Evolutionary conservation across 2,888 invertebrate genomes (phyloP), one percentile per base, ranked within the genome.

Genomic region (Xylota sylvarum): DNA sequence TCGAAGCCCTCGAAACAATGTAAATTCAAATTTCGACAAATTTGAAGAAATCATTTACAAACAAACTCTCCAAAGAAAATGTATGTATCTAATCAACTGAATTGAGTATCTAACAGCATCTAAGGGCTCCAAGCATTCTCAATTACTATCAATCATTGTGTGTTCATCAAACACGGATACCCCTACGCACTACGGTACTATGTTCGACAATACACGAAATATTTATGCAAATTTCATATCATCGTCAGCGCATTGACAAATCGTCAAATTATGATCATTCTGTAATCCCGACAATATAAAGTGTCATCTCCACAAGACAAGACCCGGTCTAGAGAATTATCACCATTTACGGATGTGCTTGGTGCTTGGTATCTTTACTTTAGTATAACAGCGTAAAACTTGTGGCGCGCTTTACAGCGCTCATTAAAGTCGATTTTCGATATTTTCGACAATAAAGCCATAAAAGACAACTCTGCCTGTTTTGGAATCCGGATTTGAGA

Each of bases 401-500:
- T 62, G 30, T 64, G 76, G 62, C 76, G 62, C 76, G 76, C 76
- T 64, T 43, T 70, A 69, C 30, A 9, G 35, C 19, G 27, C 60
- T 74, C 67, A 74, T 81, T 81, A 81, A 60, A 43, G 50, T 17
- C 19, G 52, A 73, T 43, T 23, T 23, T 17, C 19, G 52, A 73
- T 43, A 2, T 23, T 62, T 64, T 73, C 43, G 14, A 30, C 50
- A 10, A 56, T 73, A 46, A 40, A 50, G 50, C 30, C 46, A 56
- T 58, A 46, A 58, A 73, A 74, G 23, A 17, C 46, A 19, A 48
- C 69, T 76, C 48, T 48, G 48, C 69, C 76, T 60, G n/a, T 76
- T 77, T 82, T 43, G 82, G 82, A 77, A 77, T 82, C 77, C 82
- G 82, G 82, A 82, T 82, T 82, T 72, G 14, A 50, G 10, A 10